Conservation (phyloP, 2,888 invertebrate genomes). For the Eretmocerus hayati region DNA sequence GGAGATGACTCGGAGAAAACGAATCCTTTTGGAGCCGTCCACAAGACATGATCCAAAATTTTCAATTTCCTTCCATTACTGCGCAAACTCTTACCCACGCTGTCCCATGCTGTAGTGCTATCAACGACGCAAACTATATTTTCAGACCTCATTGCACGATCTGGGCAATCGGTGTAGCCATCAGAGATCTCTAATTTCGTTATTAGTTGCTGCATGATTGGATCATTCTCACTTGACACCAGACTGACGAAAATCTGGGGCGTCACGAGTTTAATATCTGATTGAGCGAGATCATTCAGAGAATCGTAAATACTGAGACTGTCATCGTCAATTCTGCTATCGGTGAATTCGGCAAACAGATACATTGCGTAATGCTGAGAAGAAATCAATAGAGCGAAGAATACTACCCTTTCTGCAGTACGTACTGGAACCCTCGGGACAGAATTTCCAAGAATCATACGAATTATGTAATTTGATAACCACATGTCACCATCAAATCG, state of each 20-base stretch:
- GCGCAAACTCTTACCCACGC: no score
- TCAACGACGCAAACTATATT: neutral
- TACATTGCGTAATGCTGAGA: conserved; percentile 6
- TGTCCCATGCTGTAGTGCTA: neutral
- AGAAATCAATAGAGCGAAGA: neutral
- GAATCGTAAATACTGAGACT: no score
- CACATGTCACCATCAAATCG: conserved; percentile 15
- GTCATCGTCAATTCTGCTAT: accelerated
- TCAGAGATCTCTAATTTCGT: neutral
- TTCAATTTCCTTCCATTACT: conserved; percentile 1
- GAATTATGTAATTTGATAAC: conserved; percentile 18
- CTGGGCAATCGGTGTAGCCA: neutral
- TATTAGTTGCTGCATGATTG: neutral
- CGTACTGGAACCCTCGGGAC: neutral
- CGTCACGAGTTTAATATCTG: neutral
- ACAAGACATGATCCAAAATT: neutral
- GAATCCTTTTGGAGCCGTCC: conserved; percentile 1
- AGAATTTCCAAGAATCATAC: conserved; percentile 7
- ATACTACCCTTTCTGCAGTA: no score
- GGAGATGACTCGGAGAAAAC: conserved; percentile 2
- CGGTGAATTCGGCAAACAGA: conserved; percentile 13
- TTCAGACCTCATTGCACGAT: neutral
- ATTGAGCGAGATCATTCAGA: no score
- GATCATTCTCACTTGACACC: neutral
- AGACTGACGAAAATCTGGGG: neutral